A percentile compares a stretch with the other conserved stretches of the same genome.
Evolutionary conservation across 2,113 vertebrate species (phyloP).

Genomic region (Tachysurus fulvidraco): DNA sequence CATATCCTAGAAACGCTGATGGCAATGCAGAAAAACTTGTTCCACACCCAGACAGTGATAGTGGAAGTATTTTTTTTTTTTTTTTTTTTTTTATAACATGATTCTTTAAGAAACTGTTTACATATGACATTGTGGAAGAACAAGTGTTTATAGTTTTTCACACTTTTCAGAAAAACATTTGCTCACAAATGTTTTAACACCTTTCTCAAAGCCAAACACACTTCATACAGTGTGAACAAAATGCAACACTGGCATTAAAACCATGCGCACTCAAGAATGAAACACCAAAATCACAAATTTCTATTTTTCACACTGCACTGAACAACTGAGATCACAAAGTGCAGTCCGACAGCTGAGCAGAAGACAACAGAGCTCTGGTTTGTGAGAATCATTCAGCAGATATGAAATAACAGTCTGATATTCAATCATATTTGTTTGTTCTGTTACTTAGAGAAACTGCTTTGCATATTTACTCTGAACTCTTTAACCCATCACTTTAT

Average conservation of each 20-base stretch:
- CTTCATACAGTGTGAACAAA: slow-evolving; percentile 10
- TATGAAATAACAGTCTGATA: not conserved
- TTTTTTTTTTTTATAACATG: not conserved
- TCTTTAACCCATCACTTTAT: not conserved
- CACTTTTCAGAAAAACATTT: not conserved
- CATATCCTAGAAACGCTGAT: not conserved
- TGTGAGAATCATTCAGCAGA: not conserved
- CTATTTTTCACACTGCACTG: not conserved
- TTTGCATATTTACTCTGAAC: not conserved
- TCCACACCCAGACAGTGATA: not conserved
- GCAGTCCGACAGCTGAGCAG: not conserved
- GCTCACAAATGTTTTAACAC: slow-evolving; percentile 19
- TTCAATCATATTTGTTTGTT: not conserved
- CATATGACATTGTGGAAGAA: not conserved
- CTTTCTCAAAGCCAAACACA: not conserved
- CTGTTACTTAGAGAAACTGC: not conserved
- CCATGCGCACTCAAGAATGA: not conserved
- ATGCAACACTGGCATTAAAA: not conserved
- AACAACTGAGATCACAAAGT: not conserved
- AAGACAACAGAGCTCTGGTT: not conserved
- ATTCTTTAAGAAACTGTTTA: not conserved
- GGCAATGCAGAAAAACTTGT: not conserved
- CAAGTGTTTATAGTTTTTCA: slow-evolving; percentile 10
- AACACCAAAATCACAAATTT: not conserved
- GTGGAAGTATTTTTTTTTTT: not conserved